A percentile compares a stretch with the other conserved stretches of the same genome.
phyloP scores from a whole-genome alignment of 2,888 invertebrate genomes.

The Ornithoptera alexandrae region DNA sequence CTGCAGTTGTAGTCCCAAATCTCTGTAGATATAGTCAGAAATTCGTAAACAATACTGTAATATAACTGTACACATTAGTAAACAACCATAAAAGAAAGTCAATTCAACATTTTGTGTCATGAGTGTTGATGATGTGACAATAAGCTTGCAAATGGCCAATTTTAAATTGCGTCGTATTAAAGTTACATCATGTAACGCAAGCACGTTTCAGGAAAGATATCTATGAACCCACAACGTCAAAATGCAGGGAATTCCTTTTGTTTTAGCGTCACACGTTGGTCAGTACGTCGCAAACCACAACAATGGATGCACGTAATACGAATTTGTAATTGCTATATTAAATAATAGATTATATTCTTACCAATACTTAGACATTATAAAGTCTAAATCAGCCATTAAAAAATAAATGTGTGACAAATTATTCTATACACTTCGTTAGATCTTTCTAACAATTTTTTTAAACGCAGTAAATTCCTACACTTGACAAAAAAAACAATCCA shows the following conservation, averaged over 20 bases:
- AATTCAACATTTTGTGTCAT: constrained; percentile 7
- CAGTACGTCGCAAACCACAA: constrained; percentile 18
- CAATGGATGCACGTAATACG: constrained; percentile 18
- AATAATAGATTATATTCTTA: not conserved
- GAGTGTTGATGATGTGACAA: constrained; percentile 8
- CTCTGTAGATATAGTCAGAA: not conserved
- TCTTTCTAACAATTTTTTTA: too few species aligned
- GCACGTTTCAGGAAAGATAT: constrained; percentile 33
- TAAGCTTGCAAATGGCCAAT: not conserved
- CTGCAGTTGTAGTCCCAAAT: not conserved
- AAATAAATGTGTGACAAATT: not conserved
- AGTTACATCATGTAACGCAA: constrained; percentile 24
- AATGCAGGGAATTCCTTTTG: constrained; percentile 30
- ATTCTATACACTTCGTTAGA: too few species aligned
- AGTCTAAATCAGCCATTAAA: not conserved
- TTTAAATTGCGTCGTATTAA: not conserved
- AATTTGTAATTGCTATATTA: constrained; percentile 17
- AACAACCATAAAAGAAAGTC: not conserved
- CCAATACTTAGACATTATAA: not conserved
- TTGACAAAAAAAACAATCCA: too few species aligned
- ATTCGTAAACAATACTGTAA: not conserved
- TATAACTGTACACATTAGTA: not conserved
- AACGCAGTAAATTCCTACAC: too few species aligned
- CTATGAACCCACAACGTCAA: constrained; percentile 26
- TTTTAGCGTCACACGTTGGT: constrained; percentile 13